A percentile compares a stretch with the other conserved stretches of the same genome.
Evolutionary conservation across 35 echinoderm and acorn worm species (phyloP).

Genomic region (Apostichopus japonicus): DNA sequence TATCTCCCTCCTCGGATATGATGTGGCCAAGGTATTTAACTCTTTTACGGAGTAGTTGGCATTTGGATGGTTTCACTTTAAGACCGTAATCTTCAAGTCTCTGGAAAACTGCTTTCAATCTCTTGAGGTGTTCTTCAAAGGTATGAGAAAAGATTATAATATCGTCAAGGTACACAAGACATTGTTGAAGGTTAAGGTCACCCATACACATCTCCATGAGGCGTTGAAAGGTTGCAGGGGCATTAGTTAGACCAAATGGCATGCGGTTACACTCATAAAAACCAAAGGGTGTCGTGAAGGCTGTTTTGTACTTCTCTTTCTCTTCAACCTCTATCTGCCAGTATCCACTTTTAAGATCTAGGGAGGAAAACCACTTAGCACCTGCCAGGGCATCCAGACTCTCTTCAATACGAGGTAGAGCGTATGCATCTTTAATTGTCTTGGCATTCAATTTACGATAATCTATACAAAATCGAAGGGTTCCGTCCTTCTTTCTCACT

Average conservation of each 20-base stretch:
- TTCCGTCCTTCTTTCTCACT: too few relatives aligned
- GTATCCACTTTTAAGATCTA: too few relatives aligned
- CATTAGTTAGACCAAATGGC: conserved; percentile 20
- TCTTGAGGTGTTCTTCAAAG: background rate
- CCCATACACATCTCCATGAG: conserved; percentile 20
- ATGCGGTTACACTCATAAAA: conserved; percentile 32
- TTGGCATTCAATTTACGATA: too few relatives aligned
- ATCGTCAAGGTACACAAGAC: conserved; percentile 4
- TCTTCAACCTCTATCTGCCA: conserved; percentile 35
- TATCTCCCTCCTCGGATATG: conserved; percentile 23
- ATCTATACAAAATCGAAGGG: too few relatives aligned
- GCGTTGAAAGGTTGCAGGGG: conserved; percentile 16
- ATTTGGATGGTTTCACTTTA: conserved; percentile 62
- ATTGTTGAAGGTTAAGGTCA: conserved; percentile 12
- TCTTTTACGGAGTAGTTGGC: conserved; percentile 33
- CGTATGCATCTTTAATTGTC: too few relatives aligned
- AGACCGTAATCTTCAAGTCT: conserved; percentile 27
- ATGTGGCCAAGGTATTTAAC: conserved; percentile 68
- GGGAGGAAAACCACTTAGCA: too few relatives aligned
- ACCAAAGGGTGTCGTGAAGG: conserved; percentile 45
- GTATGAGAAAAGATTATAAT: background rate
- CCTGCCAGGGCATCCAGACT: background rate
- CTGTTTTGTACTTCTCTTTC: conserved; percentile 57
- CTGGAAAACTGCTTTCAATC: background rate
- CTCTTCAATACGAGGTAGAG: too few relatives aligned